phyloP scores from a whole-genome alignment of 2,113 vertebrate genomes.

The Vidua macroura region DNA sequence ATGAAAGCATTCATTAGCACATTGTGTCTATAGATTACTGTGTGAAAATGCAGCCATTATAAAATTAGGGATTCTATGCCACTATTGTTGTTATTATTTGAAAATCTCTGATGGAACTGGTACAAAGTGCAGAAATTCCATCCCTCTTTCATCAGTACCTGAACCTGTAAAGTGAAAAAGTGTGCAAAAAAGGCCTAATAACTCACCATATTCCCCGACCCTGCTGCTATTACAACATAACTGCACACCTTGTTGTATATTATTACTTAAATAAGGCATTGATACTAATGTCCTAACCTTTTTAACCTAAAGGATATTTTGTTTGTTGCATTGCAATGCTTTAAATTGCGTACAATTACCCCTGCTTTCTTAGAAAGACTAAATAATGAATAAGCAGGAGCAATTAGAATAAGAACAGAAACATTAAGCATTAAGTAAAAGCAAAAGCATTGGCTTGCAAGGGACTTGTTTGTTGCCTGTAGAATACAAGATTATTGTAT shows the following conservation, averaged over 20 bases:
- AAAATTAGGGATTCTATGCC: not conserved
- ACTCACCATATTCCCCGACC: not conserved
- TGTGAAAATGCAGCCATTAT: not conserved
- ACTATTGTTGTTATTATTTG: not conserved
- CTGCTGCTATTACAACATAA: not conserved
- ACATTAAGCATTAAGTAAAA: constrained; percentile 20
- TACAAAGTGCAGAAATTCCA: not conserved
- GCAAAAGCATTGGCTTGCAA: not conserved
- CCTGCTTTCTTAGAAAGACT: constrained; percentile 42
- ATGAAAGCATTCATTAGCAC: not conserved
- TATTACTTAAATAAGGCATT: not conserved
- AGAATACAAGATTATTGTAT: not conserved
- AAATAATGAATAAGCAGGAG: constrained; percentile 57
- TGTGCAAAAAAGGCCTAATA: not conserved
- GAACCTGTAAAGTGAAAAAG: not conserved
- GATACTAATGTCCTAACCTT: not conserved
- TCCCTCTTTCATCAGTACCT: not conserved
- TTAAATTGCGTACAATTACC: constrained; percentile 62
- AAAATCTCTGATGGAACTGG: not conserved
- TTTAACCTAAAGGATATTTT: constrained; percentile 6
- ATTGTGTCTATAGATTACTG: not conserved
- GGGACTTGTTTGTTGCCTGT: constrained; percentile 4
- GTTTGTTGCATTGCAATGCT: constrained; percentile 2
- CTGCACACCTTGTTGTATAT: not conserved
- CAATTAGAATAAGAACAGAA: constrained; percentile 68